These are phyloP conservation scores for Drosophila monieri DNA, from an alignment of 2,888 invertebrate genomes.

Conservation along the genomic window DNA sequence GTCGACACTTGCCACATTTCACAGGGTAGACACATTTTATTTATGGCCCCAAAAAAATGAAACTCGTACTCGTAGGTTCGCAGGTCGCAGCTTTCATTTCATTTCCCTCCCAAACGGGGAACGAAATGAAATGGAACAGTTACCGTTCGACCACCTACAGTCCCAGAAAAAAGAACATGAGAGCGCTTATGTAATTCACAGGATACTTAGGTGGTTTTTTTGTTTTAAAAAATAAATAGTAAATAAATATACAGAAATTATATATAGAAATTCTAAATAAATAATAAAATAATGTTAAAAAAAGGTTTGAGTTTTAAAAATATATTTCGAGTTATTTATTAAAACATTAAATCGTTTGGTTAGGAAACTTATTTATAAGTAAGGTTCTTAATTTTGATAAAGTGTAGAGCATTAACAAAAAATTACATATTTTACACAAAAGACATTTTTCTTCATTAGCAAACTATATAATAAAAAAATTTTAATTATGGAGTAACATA, in stretches of 20 bases:
- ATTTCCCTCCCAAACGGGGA: slow-evolving; percentile 38
- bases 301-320: too few species aligned
- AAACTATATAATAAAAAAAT: not conserved
- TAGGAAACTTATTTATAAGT: too few species aligned
- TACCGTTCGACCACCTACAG: slow-evolving; percentile 50
- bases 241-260: too few species aligned
- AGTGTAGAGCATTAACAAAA: not conserved
- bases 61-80: slow-evolving; percentile 35
- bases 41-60: slow-evolving; percentile 43
- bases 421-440: too few species aligned
- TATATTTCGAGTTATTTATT: too few species aligned
- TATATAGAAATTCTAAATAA: too few species aligned
- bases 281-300: too few species aligned
- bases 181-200: slow-evolving; percentile 57
- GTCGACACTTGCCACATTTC: slow-evolving; percentile 50
- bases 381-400: too few species aligned
- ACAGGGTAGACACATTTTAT: slow-evolving; percentile 65
- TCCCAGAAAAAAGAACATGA: slow-evolving; percentile 16
- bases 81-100: slow-evolving; percentile 28
- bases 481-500: not conserved
- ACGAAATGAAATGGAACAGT: slow-evolving; percentile 71
- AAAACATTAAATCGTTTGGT: too few species aligned
- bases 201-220: slow-evolving; percentile 3
- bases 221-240: too few species aligned
- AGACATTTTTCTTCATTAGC: not conserved